A percentile compares a stretch with the other conserved stretches of the same genome.
Evolutionary conservation across 1,140 invertebrate genomes (phyloP).

Genomic region (Calephelis virginiensis): DNA sequence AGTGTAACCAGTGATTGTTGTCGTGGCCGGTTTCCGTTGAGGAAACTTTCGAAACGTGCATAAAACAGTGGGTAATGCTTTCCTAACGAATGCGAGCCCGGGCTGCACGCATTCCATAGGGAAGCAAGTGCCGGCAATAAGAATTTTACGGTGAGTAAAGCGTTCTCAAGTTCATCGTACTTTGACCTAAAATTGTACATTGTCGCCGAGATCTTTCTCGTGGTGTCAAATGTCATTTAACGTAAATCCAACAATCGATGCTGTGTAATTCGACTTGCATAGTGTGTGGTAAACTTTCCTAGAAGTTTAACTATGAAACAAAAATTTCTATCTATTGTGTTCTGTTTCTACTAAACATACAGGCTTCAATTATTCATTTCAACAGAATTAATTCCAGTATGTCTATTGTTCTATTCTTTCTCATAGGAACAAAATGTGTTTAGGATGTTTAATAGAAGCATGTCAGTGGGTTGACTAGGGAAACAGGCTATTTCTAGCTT

Average conservation of each 20-base stretch:
- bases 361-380: too few species aligned
- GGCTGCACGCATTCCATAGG: slow-evolving; percentile 73
- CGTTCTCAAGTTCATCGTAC: slow-evolving; percentile 73
- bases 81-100: slow-evolving; percentile 72
- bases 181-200: slow-evolving; percentile 58
- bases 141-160: slow-evolving; percentile 76
- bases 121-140: slow-evolving; percentile 75
- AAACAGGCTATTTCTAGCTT: too few species aligned
- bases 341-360: too few species aligned
- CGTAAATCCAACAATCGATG: slow-evolving; percentile 7
- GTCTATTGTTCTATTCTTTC: too few species aligned
- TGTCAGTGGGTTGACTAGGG: too few species aligned
- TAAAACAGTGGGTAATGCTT: slow-evolving; percentile 75
- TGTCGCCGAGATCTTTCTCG: slow-evolving; percentile 23
- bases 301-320: too few species aligned
- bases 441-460: too few species aligned
- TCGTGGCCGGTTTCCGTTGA: slow-evolving; percentile 73
- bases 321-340: too few species aligned
- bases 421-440: too few species aligned
- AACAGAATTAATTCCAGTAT: too few species aligned
- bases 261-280: not conserved
- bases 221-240: slow-evolving; percentile 28
- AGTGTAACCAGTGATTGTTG: slow-evolving; percentile 76
- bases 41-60: slow-evolving; percentile 76
- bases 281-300: not conserved